These are phyloP conservation scores for Pheosia gnoma DNA, from an alignment of 2,888 invertebrate species.

Conservation along the genomic window DNA sequence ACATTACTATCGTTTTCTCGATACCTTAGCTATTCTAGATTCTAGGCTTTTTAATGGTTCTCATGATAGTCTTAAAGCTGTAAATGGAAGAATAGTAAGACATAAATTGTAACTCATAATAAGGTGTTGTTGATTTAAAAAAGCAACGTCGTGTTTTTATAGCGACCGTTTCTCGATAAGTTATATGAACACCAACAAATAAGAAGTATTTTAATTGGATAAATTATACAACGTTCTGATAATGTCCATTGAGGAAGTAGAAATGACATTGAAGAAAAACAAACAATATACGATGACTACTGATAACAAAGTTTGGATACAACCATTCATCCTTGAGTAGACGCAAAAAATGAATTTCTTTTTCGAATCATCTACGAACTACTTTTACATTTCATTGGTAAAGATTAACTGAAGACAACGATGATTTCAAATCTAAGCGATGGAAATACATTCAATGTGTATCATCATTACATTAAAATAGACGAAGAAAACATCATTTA, in stretches of 20 bases:
- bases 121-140: constrained; percentile 35
- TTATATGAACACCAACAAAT: constrained; percentile 1
- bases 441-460: too few relatives aligned
- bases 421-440: too few relatives aligned
- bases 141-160: constrained; percentile 30
- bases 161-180: constrained; percentile 10
- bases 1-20: constrained; percentile 60
- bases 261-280: constrained; percentile 12
- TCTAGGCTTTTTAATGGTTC: constrained; percentile 48
- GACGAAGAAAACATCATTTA: too few relatives aligned
- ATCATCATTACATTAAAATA: too few relatives aligned
- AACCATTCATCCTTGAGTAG: constrained; percentile 1
- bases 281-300: constrained; percentile 7
- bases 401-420: too few relatives aligned
- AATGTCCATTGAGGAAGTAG: constrained; percentile 7
- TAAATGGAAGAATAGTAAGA: constrained; percentile 63
- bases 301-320: constrained; percentile 8
- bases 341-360: background rate
- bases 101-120: constrained; percentile 53
- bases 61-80: constrained; percentile 62
- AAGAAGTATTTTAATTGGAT: constrained; percentile 14
- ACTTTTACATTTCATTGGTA: too few relatives aligned
- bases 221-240: background rate
- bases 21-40: constrained; percentile 50
- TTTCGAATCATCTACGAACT: background rate